Evolutionary conservation across 2,888 invertebrate species (phyloP).

Genomic region (Trichacis sp.): DNA sequence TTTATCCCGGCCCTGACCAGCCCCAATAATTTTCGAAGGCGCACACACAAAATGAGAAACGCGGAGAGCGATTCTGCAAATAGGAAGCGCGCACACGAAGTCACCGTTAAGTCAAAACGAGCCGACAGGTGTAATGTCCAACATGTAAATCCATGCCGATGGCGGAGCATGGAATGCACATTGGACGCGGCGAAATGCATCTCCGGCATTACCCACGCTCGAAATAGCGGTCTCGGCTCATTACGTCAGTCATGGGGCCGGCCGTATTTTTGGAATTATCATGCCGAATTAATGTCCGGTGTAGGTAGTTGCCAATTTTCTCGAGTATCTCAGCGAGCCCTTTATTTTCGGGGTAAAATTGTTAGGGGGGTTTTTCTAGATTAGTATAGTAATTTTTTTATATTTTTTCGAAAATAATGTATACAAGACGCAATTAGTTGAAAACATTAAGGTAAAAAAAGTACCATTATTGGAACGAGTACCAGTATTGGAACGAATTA

Average conservation of each 20-base stretch:
- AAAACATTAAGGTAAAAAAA: no score
- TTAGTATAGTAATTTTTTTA: no score
- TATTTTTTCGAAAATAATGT: no score
- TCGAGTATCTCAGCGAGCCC: no score
- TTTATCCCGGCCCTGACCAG: constrained; percentile 46
- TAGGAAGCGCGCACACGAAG: constrained; percentile 41
- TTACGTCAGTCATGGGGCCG: constrained; percentile 11
- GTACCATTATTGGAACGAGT: no score
- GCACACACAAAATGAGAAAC: constrained; percentile 26
- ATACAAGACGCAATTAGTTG: no score
- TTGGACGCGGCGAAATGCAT: constrained; percentile 25
- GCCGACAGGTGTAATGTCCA: constrained; percentile 39
- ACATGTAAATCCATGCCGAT: constrained; percentile 25
- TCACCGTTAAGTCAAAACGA: constrained; percentile 34
- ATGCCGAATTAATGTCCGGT: neutral
- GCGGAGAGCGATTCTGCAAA: constrained; percentile 42
- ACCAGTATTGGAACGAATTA: no score
- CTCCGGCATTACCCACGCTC: constrained; percentile 20
- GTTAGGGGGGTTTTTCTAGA: no score
- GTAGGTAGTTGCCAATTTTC: no score
- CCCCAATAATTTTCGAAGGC: constrained; percentile 45
- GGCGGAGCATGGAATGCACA: constrained; percentile 35
- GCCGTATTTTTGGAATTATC: constrained; percentile 1
- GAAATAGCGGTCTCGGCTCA: constrained; percentile 29
- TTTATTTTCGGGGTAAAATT: no score